These are phyloP conservation scores for Rhagophthalmus giganteus DNA, from an alignment of 2,888 invertebrate species.

Conservation along the genomic window DNA sequence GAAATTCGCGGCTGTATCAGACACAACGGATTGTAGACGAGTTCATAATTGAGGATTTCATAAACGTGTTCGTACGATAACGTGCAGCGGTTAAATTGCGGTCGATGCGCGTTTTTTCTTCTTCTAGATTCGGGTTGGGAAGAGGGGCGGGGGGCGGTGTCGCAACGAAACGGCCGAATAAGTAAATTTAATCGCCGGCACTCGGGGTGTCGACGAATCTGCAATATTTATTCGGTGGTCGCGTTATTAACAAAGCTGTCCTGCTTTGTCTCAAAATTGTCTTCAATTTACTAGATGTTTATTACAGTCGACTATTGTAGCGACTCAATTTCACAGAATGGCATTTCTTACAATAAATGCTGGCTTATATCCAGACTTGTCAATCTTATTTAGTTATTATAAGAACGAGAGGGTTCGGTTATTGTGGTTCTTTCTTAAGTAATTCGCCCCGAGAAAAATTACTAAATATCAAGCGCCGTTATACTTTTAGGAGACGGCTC, in stretches of 20 bases:
- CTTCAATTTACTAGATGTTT: slow-evolving; percentile 40
- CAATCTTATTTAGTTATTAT: slow-evolving; percentile 33
- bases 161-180: too few relatives aligned
- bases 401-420: slow-evolving; percentile 22
- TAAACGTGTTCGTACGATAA: slow-evolving; percentile 34
- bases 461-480: neutral
- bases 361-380: slow-evolving; percentile 32
- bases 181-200: slow-evolving; percentile 32
- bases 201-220: slow-evolving; percentile 29
- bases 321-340: slow-evolving; percentile 35
- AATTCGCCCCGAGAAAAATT: neutral
- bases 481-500: neutral
- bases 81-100: too few relatives aligned
- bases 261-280: slow-evolving; percentile 34
- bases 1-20: slow-evolving; percentile 48
- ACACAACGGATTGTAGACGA: slow-evolving; percentile 46
- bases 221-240: slow-evolving; percentile 35
- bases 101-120: too few relatives aligned
- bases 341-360: slow-evolving; percentile 35
- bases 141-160: too few relatives aligned
- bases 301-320: slow-evolving; percentile 37
- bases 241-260: slow-evolving; percentile 34
- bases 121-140: too few relatives aligned
- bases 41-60: slow-evolving; percentile 46
- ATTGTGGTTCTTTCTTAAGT: slow-evolving; percentile 11